Evolutionary conservation across 2,113 vertebrate genomes (phyloP), one percentile per base, ranked within the genome.

Genomic region (Oryzias javanicus): DNA sequence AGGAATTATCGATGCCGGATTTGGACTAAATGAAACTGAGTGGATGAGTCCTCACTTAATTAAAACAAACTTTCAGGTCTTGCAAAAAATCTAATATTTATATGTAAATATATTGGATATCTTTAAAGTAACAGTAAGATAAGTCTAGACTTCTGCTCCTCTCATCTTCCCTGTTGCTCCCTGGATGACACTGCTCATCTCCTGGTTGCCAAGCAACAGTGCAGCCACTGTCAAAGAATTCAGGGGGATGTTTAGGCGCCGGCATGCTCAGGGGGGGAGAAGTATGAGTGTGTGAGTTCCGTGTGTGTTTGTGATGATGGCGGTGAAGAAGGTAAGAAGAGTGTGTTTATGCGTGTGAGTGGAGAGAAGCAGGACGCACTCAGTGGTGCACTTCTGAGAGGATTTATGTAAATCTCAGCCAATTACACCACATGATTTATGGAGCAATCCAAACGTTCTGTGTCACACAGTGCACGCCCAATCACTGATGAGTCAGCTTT

Each of bases 121-220:
- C 46, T 41, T 58, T 12, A 64, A 65, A 75, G 76, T 67, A 58
- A 65, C 19, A 41, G 49, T 54, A 67, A 79, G 80, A 80, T 71
- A 76, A 74, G 63, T 63, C 64, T 22, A 65, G 80, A 86, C 92
- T 72, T 72, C 79, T 76, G 67, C 68, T 81, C 79, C 55, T 74
- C 84, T 72, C 80, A 66, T 87, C 80, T 74, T 79, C 84, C 74
- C 82, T 54, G 71, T 35, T 68, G 66, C 77, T 83, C 87, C 91
- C 79, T 60, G 81, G 79, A 88, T 88, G 88, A 84, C 76, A 83
- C 84, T 83, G 82, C 76, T 90, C 85, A 79, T 90, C 86, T 85
- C 80, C 72, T 84, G 80, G 95, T 98, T 98, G 94, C 96, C 91
- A 95, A 85, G 96, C 93, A 96, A 98, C 96, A 87, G 59, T 73